These are phyloP conservation scores for Eucera pruinosa DNA, from an alignment of 2,888 invertebrate species.

Conservation along the genomic window DNA sequence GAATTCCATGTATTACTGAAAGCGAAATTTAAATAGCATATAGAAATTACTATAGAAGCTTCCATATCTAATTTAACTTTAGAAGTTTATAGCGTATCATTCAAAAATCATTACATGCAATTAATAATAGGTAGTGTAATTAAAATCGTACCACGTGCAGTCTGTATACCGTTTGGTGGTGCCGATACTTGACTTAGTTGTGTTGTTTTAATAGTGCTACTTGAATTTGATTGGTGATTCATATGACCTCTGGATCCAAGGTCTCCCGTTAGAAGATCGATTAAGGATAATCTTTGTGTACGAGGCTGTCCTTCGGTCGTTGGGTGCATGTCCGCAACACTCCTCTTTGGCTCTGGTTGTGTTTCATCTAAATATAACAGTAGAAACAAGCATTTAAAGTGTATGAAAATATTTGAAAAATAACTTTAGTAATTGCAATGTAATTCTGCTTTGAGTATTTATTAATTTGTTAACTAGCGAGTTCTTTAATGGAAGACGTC, in stretches of 20 bases:
- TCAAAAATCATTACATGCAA: no score
- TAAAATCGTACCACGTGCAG: constrained; percentile 68
- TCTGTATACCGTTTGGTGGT: constrained; percentile 69
- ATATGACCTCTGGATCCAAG: constrained; percentile 79
- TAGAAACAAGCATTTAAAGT: no score
- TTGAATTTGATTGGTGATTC: constrained; percentile 79
- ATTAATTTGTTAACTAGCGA: no score
- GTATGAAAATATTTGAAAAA: background rate
- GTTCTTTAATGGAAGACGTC: no score
- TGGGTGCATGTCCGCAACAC: constrained; percentile 81
- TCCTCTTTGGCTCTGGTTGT: constrained; percentile 81
- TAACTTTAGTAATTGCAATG: background rate
- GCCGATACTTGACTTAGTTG: constrained; percentile 72
- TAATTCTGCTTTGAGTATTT: no score
- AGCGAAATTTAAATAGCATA: no score
- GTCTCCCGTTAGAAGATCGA: constrained; percentile 88
- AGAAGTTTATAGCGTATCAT: no score
- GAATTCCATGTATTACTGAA: no score
- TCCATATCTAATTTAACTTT: no score
- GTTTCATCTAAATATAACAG: constrained; percentile 74
- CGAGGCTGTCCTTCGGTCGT: constrained; percentile 79
- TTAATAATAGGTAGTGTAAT: background rate
- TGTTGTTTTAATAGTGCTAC: constrained; percentile 74
- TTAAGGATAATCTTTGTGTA: constrained; percentile 89
- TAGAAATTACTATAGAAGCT: no score